These are phyloP conservation scores for Harpagifer antarcticus DNA, from an alignment of 2,797 vertebrate species.

Conservation along the genomic window DNA sequence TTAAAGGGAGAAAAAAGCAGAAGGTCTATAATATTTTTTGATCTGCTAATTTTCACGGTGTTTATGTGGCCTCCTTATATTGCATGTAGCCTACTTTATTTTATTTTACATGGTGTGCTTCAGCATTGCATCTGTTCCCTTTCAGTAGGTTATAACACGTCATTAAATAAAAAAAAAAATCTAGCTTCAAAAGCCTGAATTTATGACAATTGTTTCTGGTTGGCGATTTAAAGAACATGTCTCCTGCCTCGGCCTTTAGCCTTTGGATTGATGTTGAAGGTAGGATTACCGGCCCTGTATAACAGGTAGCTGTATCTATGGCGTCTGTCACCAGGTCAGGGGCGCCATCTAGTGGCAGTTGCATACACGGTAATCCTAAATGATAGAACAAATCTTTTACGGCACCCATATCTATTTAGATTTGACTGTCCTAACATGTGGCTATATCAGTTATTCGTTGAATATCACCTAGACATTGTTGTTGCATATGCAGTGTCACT, in stretches of 20 bases:
- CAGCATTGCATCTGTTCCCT: neutral
- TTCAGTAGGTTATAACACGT: neutral
- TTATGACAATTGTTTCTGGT: neutral
- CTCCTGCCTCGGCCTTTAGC: neutral
- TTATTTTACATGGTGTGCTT: neutral
- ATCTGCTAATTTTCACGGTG: neutral
- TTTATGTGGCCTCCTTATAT: neutral
- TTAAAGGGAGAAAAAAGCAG: neutral
- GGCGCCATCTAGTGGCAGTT: conserved; percentile 65
- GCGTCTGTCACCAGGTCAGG: neutral
- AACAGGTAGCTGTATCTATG: conserved; percentile 1
- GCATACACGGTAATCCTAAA: neutral
- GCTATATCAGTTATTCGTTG: neutral
- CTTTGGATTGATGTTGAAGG: neutral
- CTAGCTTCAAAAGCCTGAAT: neutral
- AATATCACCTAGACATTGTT: too few species aligned
- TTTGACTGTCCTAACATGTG: neutral
- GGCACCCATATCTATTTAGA: neutral
- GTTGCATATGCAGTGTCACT: too few species aligned
- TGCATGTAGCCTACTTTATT: neutral
- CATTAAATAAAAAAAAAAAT: fast-evolving
- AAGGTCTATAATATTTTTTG: too few species aligned
- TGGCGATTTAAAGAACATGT: neutral
- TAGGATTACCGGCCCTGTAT: neutral
- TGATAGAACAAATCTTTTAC: neutral